phyloP scores from a whole-genome alignment of 2,888 invertebrate species.

The Catocala nupta region DNA sequence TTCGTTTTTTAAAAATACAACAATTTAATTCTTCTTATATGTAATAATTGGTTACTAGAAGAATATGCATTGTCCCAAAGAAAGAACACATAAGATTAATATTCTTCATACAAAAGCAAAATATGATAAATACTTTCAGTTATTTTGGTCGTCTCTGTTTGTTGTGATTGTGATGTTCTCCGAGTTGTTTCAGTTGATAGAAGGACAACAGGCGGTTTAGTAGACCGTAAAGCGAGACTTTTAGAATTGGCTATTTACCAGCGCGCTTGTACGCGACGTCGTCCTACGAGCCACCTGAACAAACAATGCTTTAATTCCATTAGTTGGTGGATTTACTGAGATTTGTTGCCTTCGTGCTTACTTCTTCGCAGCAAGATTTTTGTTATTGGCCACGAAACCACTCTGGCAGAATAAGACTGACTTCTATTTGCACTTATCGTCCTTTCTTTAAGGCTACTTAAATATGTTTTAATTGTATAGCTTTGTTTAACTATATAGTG shows the following conservation, averaged over 20 bases:
- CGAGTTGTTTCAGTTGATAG: conserved; percentile 54
- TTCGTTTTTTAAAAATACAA: no score
- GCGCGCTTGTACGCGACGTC: conserved; percentile 23
- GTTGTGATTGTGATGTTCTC: conserved; percentile 11
- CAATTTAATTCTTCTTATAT: no score
- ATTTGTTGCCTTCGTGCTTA: conserved; percentile 44
- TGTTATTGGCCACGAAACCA: conserved; percentile 32
- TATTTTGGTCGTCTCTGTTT: no score
- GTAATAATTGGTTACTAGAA: no score
- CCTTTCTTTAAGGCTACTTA: neutral
- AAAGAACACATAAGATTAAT: no score
- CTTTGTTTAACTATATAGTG: neutral
- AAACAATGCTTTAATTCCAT: conserved; percentile 71
- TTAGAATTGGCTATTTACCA: conserved; percentile 47
- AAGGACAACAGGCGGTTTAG: conserved; percentile 50
- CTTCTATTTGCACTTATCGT: conserved; percentile 5
- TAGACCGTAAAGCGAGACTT: neutral
- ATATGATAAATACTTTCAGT: no score
- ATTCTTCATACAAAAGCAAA: no score
- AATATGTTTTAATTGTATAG: neutral
- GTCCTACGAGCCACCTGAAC: conserved; percentile 58
- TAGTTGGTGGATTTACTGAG: conserved; percentile 56
- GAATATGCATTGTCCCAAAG: no score
- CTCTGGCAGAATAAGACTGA: conserved; percentile 6
- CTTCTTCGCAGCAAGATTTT: conserved; percentile 33